Conservation (phyloP, 2,113 vertebrate species). For the Trinectes maculatus region DNA sequence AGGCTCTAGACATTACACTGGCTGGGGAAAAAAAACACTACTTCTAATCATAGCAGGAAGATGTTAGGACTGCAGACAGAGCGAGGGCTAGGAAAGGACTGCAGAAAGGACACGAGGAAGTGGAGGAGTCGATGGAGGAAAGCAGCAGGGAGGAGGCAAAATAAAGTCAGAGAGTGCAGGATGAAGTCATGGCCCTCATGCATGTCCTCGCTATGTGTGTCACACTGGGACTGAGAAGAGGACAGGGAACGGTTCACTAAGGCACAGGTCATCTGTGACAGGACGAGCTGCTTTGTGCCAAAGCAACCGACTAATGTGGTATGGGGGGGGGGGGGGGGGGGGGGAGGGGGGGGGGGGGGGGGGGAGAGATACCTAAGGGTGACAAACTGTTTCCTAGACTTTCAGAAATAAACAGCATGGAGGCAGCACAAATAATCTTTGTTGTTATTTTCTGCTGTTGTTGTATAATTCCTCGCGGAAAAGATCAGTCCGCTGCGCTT, state of each 20-base stretch:
- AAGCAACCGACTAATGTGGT: slow-evolving; percentile 13
- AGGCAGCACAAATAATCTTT: slow-evolving; percentile 43
- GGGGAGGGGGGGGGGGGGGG: background rate
- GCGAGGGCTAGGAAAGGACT: slow-evolving; percentile 23
- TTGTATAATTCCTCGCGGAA: slow-evolving; percentile 55
- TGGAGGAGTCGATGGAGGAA: background rate
- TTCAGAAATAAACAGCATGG: slow-evolving; percentile 47
- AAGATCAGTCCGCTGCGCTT: slow-evolving; percentile 55
- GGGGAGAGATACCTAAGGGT: slow-evolving; percentile 1
- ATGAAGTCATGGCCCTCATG: slow-evolving; percentile 59
- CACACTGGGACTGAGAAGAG: slow-evolving; percentile 69
- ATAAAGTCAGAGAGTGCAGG: slow-evolving; percentile 6
- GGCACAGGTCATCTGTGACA: slow-evolving; percentile 66
- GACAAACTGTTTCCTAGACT: slow-evolving; percentile 52
- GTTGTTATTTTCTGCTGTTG: slow-evolving; percentile 55
- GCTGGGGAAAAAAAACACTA: slow-evolving; percentile 47
- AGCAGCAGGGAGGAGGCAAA: slow-evolving; percentile 2
- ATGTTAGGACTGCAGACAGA: slow-evolving; percentile 67
- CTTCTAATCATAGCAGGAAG: slow-evolving; percentile 73
- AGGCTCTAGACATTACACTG: slow-evolving; percentile 77
- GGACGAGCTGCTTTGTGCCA: slow-evolving; percentile 56
- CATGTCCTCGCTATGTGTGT: slow-evolving; percentile 63
- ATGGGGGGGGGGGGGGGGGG: background rate
- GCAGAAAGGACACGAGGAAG: slow-evolving; percentile 40
- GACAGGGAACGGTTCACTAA: slow-evolving; percentile 40